Conservation (phyloP, 2,888 invertebrate species). For the Eupithecia vulgata region DNA sequence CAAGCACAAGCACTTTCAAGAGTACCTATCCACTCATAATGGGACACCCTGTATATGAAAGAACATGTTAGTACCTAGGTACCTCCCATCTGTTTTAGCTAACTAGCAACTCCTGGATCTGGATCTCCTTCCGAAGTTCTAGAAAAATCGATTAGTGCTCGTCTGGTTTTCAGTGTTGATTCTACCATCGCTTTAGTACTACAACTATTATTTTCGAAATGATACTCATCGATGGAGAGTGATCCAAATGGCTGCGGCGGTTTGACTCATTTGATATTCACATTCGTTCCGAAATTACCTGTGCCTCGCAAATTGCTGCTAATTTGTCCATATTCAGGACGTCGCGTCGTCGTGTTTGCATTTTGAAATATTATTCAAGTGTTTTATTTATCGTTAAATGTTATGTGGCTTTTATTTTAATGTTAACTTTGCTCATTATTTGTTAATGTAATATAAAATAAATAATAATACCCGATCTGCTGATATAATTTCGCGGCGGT, state of each 20-base stretch:
- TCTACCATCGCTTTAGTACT: conserved; percentile 62
- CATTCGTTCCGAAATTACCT: conserved; percentile 68
- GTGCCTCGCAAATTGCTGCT: conserved; percentile 70
- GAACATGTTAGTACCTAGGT: background rate
- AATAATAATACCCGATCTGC: background rate
- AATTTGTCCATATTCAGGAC: conserved; percentile 74
- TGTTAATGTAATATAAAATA: background rate
- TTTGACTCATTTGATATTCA: conserved; percentile 81
- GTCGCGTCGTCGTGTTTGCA: conserved; percentile 21
- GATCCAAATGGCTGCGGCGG: conserved; percentile 71
- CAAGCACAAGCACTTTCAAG: too few relatives aligned
- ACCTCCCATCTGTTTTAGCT: background rate
- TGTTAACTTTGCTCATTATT: background rate
- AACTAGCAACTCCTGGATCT: background rate
- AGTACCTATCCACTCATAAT: too few relatives aligned
- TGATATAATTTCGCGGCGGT: too few relatives aligned
- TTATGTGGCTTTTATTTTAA: background rate
- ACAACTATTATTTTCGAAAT: conserved; percentile 74
- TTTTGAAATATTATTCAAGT: conserved; percentile 17
- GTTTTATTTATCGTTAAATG: background rate
- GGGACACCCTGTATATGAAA: background rate
- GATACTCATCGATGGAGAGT: conserved; percentile 73
- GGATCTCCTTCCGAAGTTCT: background rate
- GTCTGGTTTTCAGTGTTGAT: background rate
- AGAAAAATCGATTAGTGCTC: background rate